Evolutionary conservation across 2,888 invertebrate species (phyloP).

Genomic region (Drosophila recens): DNA sequence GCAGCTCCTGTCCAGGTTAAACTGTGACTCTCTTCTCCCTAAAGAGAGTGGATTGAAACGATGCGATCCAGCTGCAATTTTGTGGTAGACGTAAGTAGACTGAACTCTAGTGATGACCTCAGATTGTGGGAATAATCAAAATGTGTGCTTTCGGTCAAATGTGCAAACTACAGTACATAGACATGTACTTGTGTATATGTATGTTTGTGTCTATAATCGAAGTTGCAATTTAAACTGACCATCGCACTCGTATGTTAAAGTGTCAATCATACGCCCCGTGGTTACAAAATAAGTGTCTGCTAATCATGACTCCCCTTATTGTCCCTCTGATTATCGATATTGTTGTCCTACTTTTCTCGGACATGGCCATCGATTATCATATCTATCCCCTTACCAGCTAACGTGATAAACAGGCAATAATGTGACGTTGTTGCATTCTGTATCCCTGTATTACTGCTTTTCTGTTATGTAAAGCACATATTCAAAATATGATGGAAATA

Average conservation of each 20-base stretch:
- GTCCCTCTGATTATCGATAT: conserved; percentile 38
- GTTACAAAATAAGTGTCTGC: neutral
- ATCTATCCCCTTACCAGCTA: neutral
- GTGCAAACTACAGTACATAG: conserved; percentile 10
- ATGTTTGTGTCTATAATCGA: neutral
- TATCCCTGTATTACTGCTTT: conserved; percentile 11
- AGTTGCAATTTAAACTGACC: neutral
- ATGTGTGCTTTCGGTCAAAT: conserved; percentile 5
- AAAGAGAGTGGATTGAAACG: neutral
- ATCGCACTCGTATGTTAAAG: neutral
- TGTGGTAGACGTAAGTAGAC: conserved; percentile 14
- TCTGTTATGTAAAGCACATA: conserved; percentile 31
- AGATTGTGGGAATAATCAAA: conserved; percentile 4
- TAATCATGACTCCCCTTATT: conserved; percentile 11
- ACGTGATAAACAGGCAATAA: conserved; percentile 48
- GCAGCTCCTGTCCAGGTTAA: conserved; percentile 13
- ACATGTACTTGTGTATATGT: neutral
- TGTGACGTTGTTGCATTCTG: conserved; percentile 5
- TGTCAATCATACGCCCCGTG: conserved; percentile 33
- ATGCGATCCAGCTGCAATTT: neutral
- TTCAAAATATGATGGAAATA: conserved; percentile 34
- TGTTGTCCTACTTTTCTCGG: conserved; percentile 19
- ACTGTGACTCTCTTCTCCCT: neutral
- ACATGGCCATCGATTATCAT: neutral
- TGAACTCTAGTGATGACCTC: conserved; percentile 12